Percentiles rank a stretch among this genome's conserved stretches.
Evolutionary conservation across 2,797 vertebrate species (phyloP).

Genomic region (Poeciliopsis paucimaculata): DNA sequence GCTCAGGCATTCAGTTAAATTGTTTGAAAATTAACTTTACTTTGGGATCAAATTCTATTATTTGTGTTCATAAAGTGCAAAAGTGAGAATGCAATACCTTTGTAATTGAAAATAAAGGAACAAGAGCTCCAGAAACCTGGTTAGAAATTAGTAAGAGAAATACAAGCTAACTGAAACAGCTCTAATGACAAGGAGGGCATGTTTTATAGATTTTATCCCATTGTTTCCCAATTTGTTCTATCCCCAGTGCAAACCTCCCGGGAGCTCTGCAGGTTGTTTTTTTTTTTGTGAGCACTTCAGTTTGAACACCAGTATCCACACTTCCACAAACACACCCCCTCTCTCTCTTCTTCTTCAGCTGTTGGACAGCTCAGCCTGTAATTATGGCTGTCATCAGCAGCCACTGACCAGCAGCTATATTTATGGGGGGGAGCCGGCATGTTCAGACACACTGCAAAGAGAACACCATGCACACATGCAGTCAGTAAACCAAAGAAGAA

Average conservation of each 20-base stretch:
- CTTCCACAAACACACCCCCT: constrained; percentile 50
- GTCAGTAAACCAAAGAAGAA: constrained; percentile 1
- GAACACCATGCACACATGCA: constrained; percentile 7
- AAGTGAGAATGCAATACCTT: neutral
- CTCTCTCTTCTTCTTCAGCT: constrained; percentile 71
- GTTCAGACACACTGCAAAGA: constrained; percentile 25
- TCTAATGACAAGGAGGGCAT: neutral
- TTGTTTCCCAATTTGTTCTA: constrained; percentile 8
- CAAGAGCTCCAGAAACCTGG: neutral
- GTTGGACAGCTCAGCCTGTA: constrained; percentile 76
- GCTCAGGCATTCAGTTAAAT: constrained; percentile 19
- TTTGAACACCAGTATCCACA: constrained; percentile 35
- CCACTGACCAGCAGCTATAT: constrained; percentile 79
- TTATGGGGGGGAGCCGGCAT: constrained; percentile 58
- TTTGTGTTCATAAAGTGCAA: neutral
- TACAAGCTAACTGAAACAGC: no score
- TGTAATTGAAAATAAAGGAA: neutral
- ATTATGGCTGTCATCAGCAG: constrained; percentile 82
- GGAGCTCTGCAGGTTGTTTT: constrained; percentile 34
- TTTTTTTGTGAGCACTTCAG: constrained; percentile 37
- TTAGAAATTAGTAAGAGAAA: neutral
- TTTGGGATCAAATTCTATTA: neutral
- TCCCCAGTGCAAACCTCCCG: constrained; percentile 21
- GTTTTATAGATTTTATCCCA: neutral
- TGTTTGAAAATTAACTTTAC: constrained; percentile 12